Evolutionary conservation across 2,797 vertebrate species (phyloP).

Genomic region (Ambastaia sidthimunki): DNA sequence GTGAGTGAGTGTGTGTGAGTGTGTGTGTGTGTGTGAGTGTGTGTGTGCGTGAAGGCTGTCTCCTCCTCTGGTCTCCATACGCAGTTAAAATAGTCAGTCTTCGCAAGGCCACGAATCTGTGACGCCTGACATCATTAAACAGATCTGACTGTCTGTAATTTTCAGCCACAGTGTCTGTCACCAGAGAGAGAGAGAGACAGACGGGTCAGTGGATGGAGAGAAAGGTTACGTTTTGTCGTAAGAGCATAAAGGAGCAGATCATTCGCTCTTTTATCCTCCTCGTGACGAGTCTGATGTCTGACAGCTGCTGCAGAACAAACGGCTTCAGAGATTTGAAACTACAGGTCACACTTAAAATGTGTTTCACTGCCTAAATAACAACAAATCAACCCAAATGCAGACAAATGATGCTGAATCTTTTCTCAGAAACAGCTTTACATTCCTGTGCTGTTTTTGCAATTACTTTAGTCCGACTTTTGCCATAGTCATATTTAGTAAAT

Average conservation of each 20-base stretch:
- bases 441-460: neutral
- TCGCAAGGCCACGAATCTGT: conserved; percentile 57
- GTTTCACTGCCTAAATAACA: neutral
- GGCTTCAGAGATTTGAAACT: neutral
- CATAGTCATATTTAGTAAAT: neutral
- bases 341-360: neutral
- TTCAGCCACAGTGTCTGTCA: conserved; percentile 65
- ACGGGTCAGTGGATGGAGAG: conserved; percentile 36
- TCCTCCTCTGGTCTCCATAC: conserved; percentile 51
- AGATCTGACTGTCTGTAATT: conserved; percentile 66
- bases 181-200: conserved; percentile 50
- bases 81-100: conserved; percentile 62
- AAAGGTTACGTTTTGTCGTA: conserved; percentile 28
- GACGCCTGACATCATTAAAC: conserved; percentile 68
- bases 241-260: conserved; percentile 48
- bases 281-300: conserved; percentile 57
- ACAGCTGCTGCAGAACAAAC: conserved; percentile 37
- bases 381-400: neutral
- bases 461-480: neutral
- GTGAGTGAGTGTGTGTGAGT: neutral
- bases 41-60: conserved; percentile 33
- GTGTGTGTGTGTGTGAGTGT: conserved; percentile 34
- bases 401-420: neutral
- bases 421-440: neutral
- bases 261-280: conserved; percentile 52